Base-by-base conservation (phyloP, 2,797 vertebrate genomes). In the Sandelia bainsii region DNA sequence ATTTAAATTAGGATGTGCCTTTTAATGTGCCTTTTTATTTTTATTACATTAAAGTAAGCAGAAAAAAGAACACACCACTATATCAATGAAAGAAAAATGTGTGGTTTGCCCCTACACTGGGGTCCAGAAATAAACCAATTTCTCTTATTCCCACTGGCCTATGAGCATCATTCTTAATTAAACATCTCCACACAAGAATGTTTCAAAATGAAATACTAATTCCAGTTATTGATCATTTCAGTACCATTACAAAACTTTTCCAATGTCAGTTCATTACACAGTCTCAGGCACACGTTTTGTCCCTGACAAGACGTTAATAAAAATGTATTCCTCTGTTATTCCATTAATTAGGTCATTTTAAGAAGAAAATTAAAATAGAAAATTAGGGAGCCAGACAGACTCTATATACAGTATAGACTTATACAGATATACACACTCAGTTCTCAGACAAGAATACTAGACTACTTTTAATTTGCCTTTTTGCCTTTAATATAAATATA, bases 121-220 rank as follows among this genome's bases (percentile, higher is more conserved):
- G 20, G 49, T 19, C 51, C 11, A 50, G 25, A 68, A 76, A 63
- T 32, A 60, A 68, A 56, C 13, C 20, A 64, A 32, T 67, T 62
- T 59, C 7, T 62, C 25, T 80, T 56, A 65, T 65, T 71, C 42
- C 66, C 59, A 40, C 5, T 22, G 10, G 56, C 63, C 52, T 58
- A 40, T 23, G 27, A 48, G 62, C 25, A 65, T 69, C 25, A 49
- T 53, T 25, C 63, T 34, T 72, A 60, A 84, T 69, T 62, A 69
- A 62, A 72, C 51, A 57, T 46, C 51, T 65, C n/a, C 17, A 49
- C 19, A 53, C 44, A 39, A 23, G 11, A 72, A 61, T 22, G 70
- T 46, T 60, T 66, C 19, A 58, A 58, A 54, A 67, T 23, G 49
- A 58, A n/a, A 52, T 29, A n/a, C 29, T 32, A 32, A 32, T 32